A percentile compares a stretch with the other conserved stretches of the same genome.
Evolutionary conservation across 2,888 invertebrate species (phyloP).

Genomic region (Ectemnius lituratus): DNA sequence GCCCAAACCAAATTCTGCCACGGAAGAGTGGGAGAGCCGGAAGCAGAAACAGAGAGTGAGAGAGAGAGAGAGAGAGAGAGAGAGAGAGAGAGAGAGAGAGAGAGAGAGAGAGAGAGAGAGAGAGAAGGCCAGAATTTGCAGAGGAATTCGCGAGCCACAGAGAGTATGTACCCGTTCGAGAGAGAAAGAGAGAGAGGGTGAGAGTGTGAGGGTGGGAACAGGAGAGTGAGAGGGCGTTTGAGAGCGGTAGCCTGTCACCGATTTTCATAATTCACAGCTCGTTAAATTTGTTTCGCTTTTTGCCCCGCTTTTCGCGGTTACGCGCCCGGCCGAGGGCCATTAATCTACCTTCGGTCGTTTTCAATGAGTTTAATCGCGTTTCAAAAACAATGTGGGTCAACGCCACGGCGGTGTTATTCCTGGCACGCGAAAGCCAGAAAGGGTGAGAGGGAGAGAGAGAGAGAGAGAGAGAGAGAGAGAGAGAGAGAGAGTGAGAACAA

Average conservation of each 20-base stretch:
- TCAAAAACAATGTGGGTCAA: constrained; percentile 70
- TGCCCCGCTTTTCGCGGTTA: constrained; percentile 64
- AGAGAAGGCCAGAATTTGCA: constrained; percentile 8
- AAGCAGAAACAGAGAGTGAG: constrained; percentile 16
- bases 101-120: constrained; percentile 11
- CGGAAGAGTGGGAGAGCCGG: constrained; percentile 15
- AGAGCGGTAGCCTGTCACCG: constrained; percentile 66
- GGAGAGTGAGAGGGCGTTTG: constrained; percentile 50
- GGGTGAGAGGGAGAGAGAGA: too few relatives aligned
- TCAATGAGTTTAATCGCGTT: constrained; percentile 69
- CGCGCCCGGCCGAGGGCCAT: constrained; percentile 56
- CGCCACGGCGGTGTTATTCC: constrained; percentile 61
- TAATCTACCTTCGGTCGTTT: constrained; percentile 70
- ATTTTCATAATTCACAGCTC: constrained; percentile 77
- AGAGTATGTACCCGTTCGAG: constrained; percentile 3
- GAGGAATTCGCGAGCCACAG: constrained; percentile 9
- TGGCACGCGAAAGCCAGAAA: constrained; percentile 47
- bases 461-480: too few relatives aligned
- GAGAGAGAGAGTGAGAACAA: background rate
- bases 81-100: constrained; percentile 23
- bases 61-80: constrained; percentile 9
- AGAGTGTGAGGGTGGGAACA: constrained; percentile 32
- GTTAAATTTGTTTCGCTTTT: constrained; percentile 73
- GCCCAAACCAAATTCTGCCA: constrained; percentile 67
- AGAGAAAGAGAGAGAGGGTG: constrained; percentile 18